Evolutionary conservation across 2,888 invertebrate species (phyloP).

Genomic region (Mimumesa dahlbomi): DNA sequence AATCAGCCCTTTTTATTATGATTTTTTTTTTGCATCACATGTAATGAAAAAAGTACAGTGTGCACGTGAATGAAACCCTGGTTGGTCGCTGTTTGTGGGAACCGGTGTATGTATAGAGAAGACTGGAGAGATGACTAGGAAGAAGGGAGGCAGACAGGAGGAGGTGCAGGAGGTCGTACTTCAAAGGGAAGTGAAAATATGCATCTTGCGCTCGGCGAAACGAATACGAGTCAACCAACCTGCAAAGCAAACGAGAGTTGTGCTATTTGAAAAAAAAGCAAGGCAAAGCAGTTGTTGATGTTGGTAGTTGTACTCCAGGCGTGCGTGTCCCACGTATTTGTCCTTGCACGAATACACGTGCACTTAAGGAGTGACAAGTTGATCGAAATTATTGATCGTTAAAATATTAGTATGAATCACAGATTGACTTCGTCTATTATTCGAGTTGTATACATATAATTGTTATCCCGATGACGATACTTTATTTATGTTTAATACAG

Average conservation of each 20-base stretch:
- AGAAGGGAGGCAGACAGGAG: background rate
- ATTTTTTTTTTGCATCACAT: background rate
- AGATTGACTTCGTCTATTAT: no score
- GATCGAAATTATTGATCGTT: no score
- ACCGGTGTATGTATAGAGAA: constrained; percentile 2
- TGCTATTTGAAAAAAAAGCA: constrained; percentile 16
- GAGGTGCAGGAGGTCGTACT: constrained; percentile 12
- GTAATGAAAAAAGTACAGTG: constrained; percentile 16
- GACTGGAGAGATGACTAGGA: background rate
- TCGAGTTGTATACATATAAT: no score
- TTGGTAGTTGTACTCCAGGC: background rate
- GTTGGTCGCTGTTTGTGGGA: background rate
- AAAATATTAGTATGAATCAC: no score
- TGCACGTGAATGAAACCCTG: background rate
- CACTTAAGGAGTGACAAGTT: no score
- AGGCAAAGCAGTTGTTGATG: constrained; percentile 12
- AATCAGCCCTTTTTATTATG: constrained; percentile 5
- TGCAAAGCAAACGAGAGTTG: constrained; percentile 28
- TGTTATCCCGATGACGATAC: no score
- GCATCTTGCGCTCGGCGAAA: constrained; percentile 36
- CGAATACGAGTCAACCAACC: constrained; percentile 26
- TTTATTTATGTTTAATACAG: no score
- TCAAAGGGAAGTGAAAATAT: constrained; percentile 48
- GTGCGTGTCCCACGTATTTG: no score
- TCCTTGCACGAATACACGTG: no score